Evolutionary conservation across 2,113 vertebrate species (phyloP), one percentile per base, ranked within the genome.

Genomic region (Nycticebus coucang): DNA sequence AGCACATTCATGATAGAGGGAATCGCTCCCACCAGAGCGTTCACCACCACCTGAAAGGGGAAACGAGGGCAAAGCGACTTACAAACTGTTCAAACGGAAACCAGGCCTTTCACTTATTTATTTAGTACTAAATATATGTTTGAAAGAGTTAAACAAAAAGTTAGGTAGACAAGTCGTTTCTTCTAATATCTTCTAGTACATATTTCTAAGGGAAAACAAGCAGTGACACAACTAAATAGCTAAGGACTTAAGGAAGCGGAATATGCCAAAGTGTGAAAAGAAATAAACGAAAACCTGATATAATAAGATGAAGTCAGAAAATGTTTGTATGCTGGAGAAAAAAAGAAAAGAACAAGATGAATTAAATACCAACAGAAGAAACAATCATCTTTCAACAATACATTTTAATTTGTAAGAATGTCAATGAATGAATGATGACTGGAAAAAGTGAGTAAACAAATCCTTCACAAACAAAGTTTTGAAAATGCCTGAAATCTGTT

Each of bases 1-100:
- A 99, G 98, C 95, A 99, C 99, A 66, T 99, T 99, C 99, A 99
- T 99, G 97, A 99, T 99, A 69, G 99, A 99, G 59, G 99, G 99
- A 98, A 99, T 99, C 85, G 99, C 99, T 88, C 99, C 99, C 59
- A 99, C 98, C 30, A 99, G 99, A 94, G 99, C 99, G 66, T 99
- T 99, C 97, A 99, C 99, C 93, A 99, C 99, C 97, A 99, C 99
- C 99, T 99, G 96, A 78, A 96, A 60, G 59, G 93, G 35, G 97
- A 97, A 97, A 85, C 33, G 71, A 96, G 94, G 93, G 96, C 82
- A 94, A 75, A 84, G 77, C 45, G 68, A 72, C 10, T 69, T 85
- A 87, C 71, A 91, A 9, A 68, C 15, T 24, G 1, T 26, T 60
- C 22, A 91, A 92, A 79, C 81, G 89, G n/a, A 93, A 92, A 89